These are phyloP conservation scores for Vulpes ferrilata DNA, from an alignment of 2,113 vertebrate genomes.

Conservation along the genomic window DNA sequence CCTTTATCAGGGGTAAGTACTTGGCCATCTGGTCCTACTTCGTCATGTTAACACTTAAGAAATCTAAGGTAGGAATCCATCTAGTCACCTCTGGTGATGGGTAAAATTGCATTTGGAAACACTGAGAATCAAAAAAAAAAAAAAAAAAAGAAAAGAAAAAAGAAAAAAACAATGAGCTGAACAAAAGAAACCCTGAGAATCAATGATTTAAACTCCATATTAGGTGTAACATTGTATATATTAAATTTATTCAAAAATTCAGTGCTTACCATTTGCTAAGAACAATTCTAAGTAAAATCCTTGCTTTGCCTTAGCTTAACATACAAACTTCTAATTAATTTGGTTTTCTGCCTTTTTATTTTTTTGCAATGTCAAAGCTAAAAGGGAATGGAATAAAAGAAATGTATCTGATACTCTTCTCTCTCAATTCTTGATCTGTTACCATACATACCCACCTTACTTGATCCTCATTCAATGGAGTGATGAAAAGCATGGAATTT, in stretches of 20 bases:
- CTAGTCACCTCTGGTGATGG: background rate
- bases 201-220: background rate
- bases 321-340: background rate
- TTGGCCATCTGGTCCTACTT: background rate
- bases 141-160: no score
- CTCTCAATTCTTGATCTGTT: background rate
- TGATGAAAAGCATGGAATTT: background rate
- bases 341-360: background rate
- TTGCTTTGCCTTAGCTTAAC: background rate
- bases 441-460: background rate
- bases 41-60: background rate
- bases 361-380: background rate
- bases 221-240: background rate
- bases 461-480: background rate
- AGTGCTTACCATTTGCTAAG: background rate
- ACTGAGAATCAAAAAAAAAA: background rate
- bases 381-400: constrained; percentile 31
- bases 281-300: background rate
- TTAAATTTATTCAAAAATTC: constrained; percentile 1
- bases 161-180: no score
- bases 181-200: no score
- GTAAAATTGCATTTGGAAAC: background rate
- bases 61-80: background rate
- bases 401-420: background rate
- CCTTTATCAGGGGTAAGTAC: background rate